Conservation (phyloP, 2,888 invertebrate genomes). For the Autographa gamma region DNA sequence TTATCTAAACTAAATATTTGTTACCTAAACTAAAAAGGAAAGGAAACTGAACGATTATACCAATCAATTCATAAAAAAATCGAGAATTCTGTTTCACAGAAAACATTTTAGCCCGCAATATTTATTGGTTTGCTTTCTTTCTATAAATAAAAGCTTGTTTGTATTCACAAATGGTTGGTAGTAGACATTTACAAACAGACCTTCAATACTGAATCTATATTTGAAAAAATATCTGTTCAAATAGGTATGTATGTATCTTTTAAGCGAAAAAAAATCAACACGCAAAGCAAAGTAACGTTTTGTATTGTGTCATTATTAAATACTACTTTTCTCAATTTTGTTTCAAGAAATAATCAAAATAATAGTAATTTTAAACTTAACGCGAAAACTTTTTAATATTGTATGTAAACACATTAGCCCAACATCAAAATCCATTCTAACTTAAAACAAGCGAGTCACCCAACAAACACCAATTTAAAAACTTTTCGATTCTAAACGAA, state of each 20-base stretch:
- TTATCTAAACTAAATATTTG: background rate
- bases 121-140: background rate
- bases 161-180: background rate
- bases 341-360: too few relatives aligned
- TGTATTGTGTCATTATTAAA: background rate
- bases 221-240: background rate
- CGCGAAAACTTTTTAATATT: too few relatives aligned
- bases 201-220: background rate
- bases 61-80: background rate
- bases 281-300: background rate
- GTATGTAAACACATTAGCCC: background rate
- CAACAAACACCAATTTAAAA: slow-evolving; percentile 7
- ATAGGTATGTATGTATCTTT: background rate
- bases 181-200: background rate
- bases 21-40: background rate
- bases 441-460: background rate
- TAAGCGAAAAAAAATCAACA: background rate
- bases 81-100: background rate
- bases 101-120: background rate
- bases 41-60: too few relatives aligned
- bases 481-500: slow-evolving; percentile 7
- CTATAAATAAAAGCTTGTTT: background rate
- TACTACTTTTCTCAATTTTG: too few relatives aligned
- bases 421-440: background rate
- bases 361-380: too few relatives aligned